These are phyloP conservation scores for Upupa epops DNA, from an alignment of 2,113 vertebrate species.

Conservation along the genomic window DNA sequence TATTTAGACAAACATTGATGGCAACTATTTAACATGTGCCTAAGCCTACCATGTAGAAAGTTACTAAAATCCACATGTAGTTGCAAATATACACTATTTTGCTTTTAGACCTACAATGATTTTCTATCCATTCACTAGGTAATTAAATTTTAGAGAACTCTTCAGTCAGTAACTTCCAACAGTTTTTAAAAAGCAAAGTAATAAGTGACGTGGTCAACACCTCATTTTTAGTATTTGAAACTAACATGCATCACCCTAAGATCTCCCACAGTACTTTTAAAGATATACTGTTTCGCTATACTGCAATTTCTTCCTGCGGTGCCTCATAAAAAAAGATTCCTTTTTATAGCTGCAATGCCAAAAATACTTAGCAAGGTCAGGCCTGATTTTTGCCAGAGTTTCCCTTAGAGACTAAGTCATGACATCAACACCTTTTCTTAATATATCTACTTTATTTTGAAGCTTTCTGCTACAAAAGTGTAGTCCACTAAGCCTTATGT, in stretches of 20 bases:
- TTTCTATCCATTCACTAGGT: not conserved
- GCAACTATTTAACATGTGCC: not conserved
- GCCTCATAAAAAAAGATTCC: constrained; percentile 38
- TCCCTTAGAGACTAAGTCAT: constrained; percentile 50
- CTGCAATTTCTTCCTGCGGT: constrained; percentile 43
- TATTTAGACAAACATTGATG: not conserved
- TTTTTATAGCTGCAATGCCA: constrained; percentile 58
- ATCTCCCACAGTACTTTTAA: constrained; percentile 39
- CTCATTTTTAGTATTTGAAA: constrained; percentile 19
- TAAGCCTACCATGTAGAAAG: not conserved
- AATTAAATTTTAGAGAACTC: not conserved
- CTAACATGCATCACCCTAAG: constrained; percentile 20
- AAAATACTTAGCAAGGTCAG: constrained; percentile 63
- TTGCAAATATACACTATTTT: not conserved
- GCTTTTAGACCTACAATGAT: not conserved
- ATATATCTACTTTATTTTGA: constrained; percentile 39
- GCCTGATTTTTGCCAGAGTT: constrained; percentile 59
- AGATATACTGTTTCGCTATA: not conserved
- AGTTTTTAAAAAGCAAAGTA: not conserved
- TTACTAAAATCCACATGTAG: not conserved
- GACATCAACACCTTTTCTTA: constrained; percentile 61
- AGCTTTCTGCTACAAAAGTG: constrained; percentile 37
- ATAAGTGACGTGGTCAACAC: not conserved
- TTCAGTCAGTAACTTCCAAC: not conserved
- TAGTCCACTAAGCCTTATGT: not conserved